phyloP scores from a whole-genome alignment of 2,888 invertebrate genomes.

The Pseudolycoriella hygida region DNA sequence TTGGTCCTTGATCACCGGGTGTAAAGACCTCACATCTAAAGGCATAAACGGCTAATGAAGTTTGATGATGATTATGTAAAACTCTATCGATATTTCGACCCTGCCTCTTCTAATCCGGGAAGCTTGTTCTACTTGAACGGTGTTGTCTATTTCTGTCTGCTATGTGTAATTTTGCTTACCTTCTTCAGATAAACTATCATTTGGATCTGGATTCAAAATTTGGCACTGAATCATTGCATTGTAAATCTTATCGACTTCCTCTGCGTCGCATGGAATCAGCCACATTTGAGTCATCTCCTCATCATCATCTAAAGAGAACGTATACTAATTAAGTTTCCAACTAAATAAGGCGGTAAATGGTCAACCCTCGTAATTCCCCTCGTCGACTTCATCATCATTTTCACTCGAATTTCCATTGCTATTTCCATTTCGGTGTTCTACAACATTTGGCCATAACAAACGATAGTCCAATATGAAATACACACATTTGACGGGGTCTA shows the following conservation, averaged over 20 bases:
- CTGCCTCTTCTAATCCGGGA: too few relatives aligned
- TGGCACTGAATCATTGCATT: constrained; percentile 61
- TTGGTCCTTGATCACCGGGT: too few relatives aligned
- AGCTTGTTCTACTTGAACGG: too few relatives aligned
- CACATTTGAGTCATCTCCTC: constrained; percentile 49
- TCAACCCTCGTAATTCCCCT: constrained; percentile 8
- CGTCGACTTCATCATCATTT: constrained; percentile 5
- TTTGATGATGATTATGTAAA: too few relatives aligned
- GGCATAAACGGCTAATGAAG: too few relatives aligned
- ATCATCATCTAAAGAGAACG: constrained; percentile 19
- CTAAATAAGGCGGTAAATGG: not conserved
- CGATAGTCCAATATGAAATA: constrained; percentile 2
- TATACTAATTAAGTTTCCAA: too few relatives aligned
- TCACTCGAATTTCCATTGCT: constrained; percentile 6
- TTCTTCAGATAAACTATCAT: constrained; percentile 19
- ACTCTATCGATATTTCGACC: too few relatives aligned
- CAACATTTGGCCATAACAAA: constrained; percentile 23
- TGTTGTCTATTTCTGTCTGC: too few relatives aligned
- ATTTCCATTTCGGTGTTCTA: constrained; percentile 13
- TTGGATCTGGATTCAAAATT: constrained; percentile 61
- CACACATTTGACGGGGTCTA: constrained; percentile 19
- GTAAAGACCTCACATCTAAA: too few relatives aligned
- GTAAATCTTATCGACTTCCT: constrained; percentile 47
- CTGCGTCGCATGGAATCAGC: constrained; percentile 47
- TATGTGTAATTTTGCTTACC: not conserved